Percentiles rank a stretch among this genome's conserved stretches.
Evolutionary conservation across 1,140 invertebrate species (phyloP).

Genomic region (Euglossa dilemma): DNA sequence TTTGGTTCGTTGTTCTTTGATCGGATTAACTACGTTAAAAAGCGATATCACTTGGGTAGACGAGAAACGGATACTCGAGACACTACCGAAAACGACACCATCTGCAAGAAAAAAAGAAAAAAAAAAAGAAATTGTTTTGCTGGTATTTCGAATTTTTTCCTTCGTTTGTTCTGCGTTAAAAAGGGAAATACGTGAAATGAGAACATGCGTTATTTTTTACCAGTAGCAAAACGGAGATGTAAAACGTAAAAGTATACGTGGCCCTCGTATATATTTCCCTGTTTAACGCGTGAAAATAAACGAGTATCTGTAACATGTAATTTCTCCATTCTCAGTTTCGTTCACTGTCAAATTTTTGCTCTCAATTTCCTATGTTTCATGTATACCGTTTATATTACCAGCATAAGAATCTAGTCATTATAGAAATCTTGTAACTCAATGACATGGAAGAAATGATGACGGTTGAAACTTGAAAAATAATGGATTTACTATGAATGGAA

Average conservation of each 20-base stretch:
- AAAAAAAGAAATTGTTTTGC: slow-evolving; percentile 44
- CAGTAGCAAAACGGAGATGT: background rate
- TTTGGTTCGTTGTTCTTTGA: slow-evolving; percentile 30
- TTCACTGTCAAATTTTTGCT: background rate
- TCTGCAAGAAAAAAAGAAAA: no score
- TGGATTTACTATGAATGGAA: background rate
- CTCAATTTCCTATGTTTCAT: slow-evolving; percentile 1
- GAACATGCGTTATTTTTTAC: slow-evolving; percentile 36
- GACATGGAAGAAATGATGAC: slow-evolving; percentile 39
- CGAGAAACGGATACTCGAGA: slow-evolving; percentile 42
- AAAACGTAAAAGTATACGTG: background rate
- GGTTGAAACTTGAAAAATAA: background rate
- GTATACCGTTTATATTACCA: slow-evolving; percentile 62
- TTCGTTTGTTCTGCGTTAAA: background rate
- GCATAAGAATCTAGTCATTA: slow-evolving; percentile 77
- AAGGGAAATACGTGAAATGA: slow-evolving; percentile 9
- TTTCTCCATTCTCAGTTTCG: slow-evolving; percentile 21
- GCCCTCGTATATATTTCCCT: background rate
- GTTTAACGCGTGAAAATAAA: slow-evolving; percentile 11
- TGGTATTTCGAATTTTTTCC: slow-evolving; percentile 29
- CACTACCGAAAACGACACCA: slow-evolving; percentile 14
- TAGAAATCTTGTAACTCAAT: slow-evolving; percentile 62
- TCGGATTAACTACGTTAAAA: slow-evolving; percentile 9
- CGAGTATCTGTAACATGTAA: background rate
- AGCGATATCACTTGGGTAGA: slow-evolving; percentile 54